Evolutionary conservation across 2,888 invertebrate genomes (phyloP), one percentile per base, ranked within the genome.

Genomic region (Deilephila elpenor): DNA sequence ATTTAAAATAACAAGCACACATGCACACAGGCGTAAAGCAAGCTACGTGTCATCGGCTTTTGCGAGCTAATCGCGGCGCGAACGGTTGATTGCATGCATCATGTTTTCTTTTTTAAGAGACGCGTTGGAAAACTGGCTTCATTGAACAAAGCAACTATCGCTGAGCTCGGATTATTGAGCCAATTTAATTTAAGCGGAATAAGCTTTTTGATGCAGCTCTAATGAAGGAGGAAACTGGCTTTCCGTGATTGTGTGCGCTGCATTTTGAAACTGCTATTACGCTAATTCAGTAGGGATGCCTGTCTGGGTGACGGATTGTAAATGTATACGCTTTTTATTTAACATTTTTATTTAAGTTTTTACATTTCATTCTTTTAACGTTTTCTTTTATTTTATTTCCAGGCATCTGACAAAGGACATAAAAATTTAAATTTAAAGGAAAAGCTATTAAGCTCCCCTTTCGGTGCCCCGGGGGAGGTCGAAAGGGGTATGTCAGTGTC

Each of bases 1-100:
- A 91, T 92, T 91, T 91, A 89, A 91, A 92, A 89, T 90, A 91
- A 91, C 91, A 90, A 89, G 88, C 84, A 79, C 79, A 79, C 75
- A 76, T 84, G 86, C 86, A 88, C 83, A 87, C 84, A 88, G 86
- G 86, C 88, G 88, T 87, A 89, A 86, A 85, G 86, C 84, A 84
- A 80, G 83, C 78, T 83, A 88, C 92, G 91, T 93, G 93, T 89
- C 88, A 86, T 86, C 87, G 86, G 86, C 84, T 86, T 85, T 87
- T 88, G 89, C 79, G 78, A 88, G 91, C 91, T 93, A 93, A 93
- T 92, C 90, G 86, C 81, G 83, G 82, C 77, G 83, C 85, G 83
- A 83, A 85, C 88, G 86, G 84, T 88, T 92, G 91, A 92, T 93
- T 92, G 93, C 90, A 90, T 90, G 86, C 88, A 84, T 78, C 75